Conservation (phyloP, 1,140 invertebrate genomes). For the Leptonema lineaticorne region DNA sequence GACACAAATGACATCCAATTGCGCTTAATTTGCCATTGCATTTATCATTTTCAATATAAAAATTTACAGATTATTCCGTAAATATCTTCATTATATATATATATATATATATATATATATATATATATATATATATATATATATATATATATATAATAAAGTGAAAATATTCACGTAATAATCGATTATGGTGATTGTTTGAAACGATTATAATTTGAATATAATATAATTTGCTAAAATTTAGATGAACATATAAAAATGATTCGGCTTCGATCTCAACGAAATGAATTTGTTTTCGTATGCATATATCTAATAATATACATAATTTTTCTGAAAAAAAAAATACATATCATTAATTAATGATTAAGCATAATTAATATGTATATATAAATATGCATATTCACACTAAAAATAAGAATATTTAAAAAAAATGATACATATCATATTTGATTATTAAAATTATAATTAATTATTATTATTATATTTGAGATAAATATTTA, state of each 20-base stretch:
- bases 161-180: too few species aligned
- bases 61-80: too few species aligned
- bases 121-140: too few species aligned
- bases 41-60: too few species aligned
- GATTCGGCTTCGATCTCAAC: conserved; percentile 19
- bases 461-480: conserved; percentile 8
- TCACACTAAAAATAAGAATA: conserved; percentile 8
- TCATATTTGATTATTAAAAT: conserved; percentile 10
- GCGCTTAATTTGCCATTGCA: conserved; percentile 3
- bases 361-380: conserved; percentile 8
- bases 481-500: conserved; percentile 20
- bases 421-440: too few species aligned
- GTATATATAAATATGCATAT: conserved; percentile 15
- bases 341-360: conserved; percentile 7
- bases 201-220: too few species aligned
- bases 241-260: conserved; percentile 1
- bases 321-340: background rate
- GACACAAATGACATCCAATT: conserved; percentile 23
- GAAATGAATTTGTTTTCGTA: background rate
- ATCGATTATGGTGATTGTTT: too few species aligned
- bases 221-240: too few species aligned
- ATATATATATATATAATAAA: too few species aligned
- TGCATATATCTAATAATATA: background rate
- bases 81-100: too few species aligned
- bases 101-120: too few species aligned